Conservation (phyloP, 2,113 vertebrate genomes). For the Elgaria multicarinata region DNA sequence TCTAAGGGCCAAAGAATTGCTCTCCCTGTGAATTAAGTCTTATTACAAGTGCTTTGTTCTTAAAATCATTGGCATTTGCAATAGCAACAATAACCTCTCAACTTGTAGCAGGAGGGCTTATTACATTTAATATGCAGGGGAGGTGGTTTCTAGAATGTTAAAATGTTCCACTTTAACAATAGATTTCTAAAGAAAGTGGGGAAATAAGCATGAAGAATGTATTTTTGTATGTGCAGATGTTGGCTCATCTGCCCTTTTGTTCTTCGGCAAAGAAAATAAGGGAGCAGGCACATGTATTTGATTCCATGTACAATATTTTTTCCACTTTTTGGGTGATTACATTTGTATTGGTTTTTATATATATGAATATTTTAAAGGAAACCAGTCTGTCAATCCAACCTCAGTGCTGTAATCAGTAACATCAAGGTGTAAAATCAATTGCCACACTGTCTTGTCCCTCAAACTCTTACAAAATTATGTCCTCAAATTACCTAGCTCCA, state of each 20-base stretch:
- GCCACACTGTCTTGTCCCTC: background rate
- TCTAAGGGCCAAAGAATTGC: too few species aligned
- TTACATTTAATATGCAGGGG: background rate
- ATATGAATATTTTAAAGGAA: background rate
- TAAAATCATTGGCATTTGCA: background rate
- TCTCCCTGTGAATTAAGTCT: background rate
- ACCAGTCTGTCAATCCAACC: background rate
- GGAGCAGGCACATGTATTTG: background rate
- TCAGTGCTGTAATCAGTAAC: too few species aligned
- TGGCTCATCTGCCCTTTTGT: conserved; percentile 19
- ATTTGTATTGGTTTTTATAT: background rate
- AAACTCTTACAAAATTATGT: background rate
- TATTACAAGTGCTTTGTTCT: conserved; percentile 2
- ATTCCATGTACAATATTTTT: background rate
- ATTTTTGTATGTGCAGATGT: conserved; percentile 16
- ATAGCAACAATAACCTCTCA: background rate
- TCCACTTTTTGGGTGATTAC: background rate
- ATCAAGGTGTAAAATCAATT: background rate
- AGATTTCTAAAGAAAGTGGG: background rate
- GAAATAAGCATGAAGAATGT: conserved; percentile 9
- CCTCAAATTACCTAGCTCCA: background rate
- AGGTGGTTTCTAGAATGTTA: conserved; percentile 12
- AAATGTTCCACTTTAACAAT: conserved; percentile 10
- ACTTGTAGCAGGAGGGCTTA: background rate
- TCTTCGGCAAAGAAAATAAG: conserved; percentile 3